phyloP scores from a whole-genome alignment of 2,888 invertebrate species.

The Clusia tigrina region DNA sequence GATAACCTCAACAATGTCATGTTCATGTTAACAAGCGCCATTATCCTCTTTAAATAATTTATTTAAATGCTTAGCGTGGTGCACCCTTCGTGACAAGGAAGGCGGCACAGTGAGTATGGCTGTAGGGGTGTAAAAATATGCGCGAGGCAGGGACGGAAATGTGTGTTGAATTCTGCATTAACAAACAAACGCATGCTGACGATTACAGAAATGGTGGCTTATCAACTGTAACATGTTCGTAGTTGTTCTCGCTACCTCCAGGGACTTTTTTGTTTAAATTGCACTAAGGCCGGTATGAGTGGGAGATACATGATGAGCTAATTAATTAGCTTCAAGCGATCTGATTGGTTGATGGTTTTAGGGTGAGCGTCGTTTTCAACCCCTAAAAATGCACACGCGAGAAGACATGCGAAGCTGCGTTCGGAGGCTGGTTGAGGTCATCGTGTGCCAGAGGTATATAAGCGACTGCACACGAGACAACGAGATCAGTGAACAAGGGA shows the following conservation, averaged over 20 bases:
- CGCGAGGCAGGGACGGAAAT: not conserved
- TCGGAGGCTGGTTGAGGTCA: too few species aligned
- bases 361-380: too few species aligned
- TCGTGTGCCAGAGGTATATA: too few species aligned
- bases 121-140: not conserved
- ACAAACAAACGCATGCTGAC: constrained; percentile 14
- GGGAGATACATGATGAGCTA: too few species aligned
- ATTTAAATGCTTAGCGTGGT: constrained; percentile 14
- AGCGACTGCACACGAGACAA: too few species aligned
- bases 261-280: too few species aligned
- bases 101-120: not conserved
- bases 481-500: too few species aligned
- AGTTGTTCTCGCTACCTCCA: not conserved
- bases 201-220: constrained; percentile 12
- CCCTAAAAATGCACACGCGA: too few species aligned
- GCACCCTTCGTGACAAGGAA: not conserved
- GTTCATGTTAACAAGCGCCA: constrained; percentile 1
- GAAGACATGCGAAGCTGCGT: too few species aligned
- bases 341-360: too few species aligned
- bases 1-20: not conserved
- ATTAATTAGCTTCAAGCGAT: too few species aligned
- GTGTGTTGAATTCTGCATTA: constrained; percentile 4
- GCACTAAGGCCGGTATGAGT: too few species aligned
- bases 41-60: constrained; percentile 13
- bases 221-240: not conserved